Evolutionary conservation across 2,888 invertebrate species (phyloP).

Genomic region (Neoscelio sp.): DNA sequence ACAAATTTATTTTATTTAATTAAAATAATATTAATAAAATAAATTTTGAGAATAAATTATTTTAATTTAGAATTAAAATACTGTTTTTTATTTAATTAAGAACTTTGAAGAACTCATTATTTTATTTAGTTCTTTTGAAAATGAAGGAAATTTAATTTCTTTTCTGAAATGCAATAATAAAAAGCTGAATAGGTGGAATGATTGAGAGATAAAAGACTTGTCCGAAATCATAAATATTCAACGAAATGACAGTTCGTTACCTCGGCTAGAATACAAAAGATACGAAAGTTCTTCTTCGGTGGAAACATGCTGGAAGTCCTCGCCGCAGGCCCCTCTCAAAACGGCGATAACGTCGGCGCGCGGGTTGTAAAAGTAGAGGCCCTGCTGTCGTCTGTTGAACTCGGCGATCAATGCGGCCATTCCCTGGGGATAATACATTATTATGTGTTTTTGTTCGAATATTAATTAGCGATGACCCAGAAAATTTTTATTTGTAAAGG

Average conservation of each 20-base stretch:
- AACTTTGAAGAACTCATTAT: no score
- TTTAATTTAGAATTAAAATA: no score
- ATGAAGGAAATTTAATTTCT: no score
- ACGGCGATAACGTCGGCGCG: slow-evolving; percentile 88
- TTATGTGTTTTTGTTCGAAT: not conserved
- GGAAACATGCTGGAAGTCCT: slow-evolving; percentile 86
- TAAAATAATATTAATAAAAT: no score
- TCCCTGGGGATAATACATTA: slow-evolving; percentile 83
- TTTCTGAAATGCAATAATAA: no score
- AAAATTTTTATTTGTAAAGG: no score
- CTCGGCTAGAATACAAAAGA: slow-evolving; percentile 81
- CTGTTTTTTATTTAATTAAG: no score
- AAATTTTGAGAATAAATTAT: no score
- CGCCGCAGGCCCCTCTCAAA: slow-evolving; percentile 87
- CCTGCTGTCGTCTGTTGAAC: slow-evolving; percentile 88
- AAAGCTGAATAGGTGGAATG: not conserved
- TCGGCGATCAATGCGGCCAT: slow-evolving; percentile 91
- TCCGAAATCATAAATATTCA: slow-evolving; percentile 33
- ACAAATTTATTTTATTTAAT: no score
- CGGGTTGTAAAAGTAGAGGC: slow-evolving; percentile 88
- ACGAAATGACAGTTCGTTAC: slow-evolving; percentile 66
- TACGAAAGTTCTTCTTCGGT: slow-evolving; percentile 86
- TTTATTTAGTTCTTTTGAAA: slow-evolving; percentile 3
- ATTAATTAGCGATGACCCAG: no score
- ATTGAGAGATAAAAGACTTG: not conserved